Percentiles rank a stretch among this genome's conserved stretches.
Evolutionary conservation across 2,113 vertebrate species (phyloP).

Genomic region (Dendrocopos noguchii): DNA sequence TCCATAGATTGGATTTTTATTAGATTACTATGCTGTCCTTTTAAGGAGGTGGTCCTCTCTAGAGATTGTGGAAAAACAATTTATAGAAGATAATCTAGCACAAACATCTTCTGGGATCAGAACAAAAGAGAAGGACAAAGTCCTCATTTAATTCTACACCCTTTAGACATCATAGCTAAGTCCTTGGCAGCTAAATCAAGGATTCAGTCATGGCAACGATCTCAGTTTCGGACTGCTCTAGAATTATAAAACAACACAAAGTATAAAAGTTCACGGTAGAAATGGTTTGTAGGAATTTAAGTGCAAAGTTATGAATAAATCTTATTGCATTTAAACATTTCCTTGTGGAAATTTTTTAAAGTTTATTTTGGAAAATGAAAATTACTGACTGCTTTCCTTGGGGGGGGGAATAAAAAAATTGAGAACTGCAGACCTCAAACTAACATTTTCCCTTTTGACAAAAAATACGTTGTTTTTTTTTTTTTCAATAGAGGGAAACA

Average conservation of each 20-base stretch:
- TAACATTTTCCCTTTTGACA: not conserved
- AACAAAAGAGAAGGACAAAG: not conserved
- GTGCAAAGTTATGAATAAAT: not conserved
- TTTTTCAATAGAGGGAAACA: not conserved
- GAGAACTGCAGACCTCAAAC: not conserved
- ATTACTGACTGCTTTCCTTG: not conserved
- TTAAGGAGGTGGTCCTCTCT: constrained; percentile 11
- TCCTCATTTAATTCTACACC: constrained; percentile 28
- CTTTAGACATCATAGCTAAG: not conserved
- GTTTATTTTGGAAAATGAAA: not conserved
- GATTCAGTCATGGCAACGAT: not conserved
- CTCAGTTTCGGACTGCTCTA: not conserved
- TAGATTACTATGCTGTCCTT: constrained; percentile 30
- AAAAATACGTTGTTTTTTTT: not conserved
- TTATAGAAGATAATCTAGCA: constrained; percentile 22
- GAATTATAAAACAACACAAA: not conserved
- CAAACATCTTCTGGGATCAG: constrained; percentile 1
- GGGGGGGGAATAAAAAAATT: too few relatives aligned
- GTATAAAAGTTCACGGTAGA: not conserved
- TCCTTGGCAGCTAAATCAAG: not conserved
- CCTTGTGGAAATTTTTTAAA: not conserved
- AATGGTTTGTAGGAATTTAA: not conserved
- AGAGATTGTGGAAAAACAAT: not conserved
- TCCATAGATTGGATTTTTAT: constrained; percentile 58
- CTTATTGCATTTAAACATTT: not conserved